Evolutionary conservation across 2,888 invertebrate genomes (phyloP).

Genomic region (Drosophila koepferae): DNA sequence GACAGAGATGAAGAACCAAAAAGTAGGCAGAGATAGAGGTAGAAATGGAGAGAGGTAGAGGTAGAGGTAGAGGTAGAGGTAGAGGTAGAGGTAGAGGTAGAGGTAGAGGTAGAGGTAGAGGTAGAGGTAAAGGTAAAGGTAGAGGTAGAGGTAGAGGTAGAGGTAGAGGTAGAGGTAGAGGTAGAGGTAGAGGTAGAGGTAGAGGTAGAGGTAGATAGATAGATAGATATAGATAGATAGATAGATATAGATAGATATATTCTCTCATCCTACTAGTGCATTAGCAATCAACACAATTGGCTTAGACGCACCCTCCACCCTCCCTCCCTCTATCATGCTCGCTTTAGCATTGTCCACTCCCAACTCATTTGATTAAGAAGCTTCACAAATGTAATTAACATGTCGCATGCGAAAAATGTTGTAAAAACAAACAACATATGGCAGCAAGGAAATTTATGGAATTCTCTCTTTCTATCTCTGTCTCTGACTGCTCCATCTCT

Average conservation of each 20-base stretch:
- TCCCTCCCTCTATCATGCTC: not conserved
- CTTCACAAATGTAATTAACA: conserved; percentile 26
- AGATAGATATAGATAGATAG: not conserved
- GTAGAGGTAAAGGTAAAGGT: not conserved
- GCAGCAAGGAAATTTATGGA: conserved; percentile 25
- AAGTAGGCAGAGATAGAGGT: not conserved
- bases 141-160: not conserved
- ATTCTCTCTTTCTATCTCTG: not conserved
- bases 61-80: not conserved
- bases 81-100: not conserved
- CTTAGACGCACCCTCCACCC: not conserved
- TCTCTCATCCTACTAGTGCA: not conserved
- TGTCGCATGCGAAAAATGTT: conserved; percentile 24
- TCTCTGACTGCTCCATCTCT: not conserved
- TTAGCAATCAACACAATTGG: not conserved
- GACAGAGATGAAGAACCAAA: not conserved
- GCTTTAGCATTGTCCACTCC: not conserved
- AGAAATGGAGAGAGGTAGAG: not conserved
- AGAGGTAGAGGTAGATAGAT: not conserved
- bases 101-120: not conserved
- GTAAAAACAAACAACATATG: conserved; percentile 9
- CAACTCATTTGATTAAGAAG: conserved; percentile 16
- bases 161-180: too few relatives aligned
- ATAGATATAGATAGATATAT: not conserved
- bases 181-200: not conserved